Evolutionary conservation across 35 echinoderm and acorn worm species (phyloP), one percentile per base, ranked within the genome.

Genomic region (Eucidaris tribuloides): DNA sequence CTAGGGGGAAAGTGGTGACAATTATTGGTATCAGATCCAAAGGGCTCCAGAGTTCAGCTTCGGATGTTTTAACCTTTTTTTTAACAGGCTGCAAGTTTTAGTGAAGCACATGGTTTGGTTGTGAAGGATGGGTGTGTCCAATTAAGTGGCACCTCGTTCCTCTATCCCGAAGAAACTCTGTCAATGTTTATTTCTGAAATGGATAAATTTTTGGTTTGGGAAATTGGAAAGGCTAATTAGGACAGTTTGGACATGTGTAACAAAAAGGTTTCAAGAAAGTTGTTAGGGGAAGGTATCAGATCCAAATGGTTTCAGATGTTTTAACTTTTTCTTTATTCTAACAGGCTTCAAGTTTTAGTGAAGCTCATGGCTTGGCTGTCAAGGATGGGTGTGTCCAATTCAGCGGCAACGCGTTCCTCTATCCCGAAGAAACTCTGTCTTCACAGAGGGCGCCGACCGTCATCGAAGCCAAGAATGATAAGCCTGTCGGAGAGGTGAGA

Each of bases 401-500:
- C 45, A 91, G 46, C 56, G 72, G 86, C 33, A 58, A 64, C 45
- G 86, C 66, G 2, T 97, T 97, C 70, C 38, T 89, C 15, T 76
- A 89, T 19, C 94, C 94, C 20, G 90, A 92, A 43, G 76, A 71
- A 46, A 34, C 85, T 48, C 79, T 85, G 13, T 46, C 44, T 45
- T 62, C 82, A 0, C 71, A 46, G 11, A 84, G 89, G 45, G 88
- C 89, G 0, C 42, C 84, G 7, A 77, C 56, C 3, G 84, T 97
- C 55, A 92, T 97, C 46, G 94, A 97, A 70, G 35, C 81, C 56
- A 97, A 97, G 68, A 97, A 97, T 42, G 29, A 43, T 7, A 77
- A 45, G 30, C 45, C 82, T 17, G 78, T 92, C 19, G 94, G 84
- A 55, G 89, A 97, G 89, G 94, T 97, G 71, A 80, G 58, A 79